Conservation (phyloP, 2,888 invertebrate species). For the Orthonychiurus folsomi region DNA sequence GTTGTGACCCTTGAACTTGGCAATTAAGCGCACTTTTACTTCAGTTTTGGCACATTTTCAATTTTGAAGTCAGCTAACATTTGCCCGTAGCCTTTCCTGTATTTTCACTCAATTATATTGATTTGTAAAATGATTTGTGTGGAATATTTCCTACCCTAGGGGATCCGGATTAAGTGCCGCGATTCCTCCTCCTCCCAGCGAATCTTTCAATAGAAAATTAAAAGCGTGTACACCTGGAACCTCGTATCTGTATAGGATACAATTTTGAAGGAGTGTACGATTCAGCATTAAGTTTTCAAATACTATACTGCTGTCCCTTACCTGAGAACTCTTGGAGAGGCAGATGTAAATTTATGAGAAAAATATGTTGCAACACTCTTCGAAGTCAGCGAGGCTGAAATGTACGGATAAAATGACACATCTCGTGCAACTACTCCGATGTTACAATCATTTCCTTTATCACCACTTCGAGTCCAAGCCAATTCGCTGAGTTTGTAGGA, state of each 20-base stretch:
- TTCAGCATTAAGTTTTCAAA: constrained; percentile 3
- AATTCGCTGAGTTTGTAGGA: constrained; percentile 43
- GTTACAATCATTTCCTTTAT: constrained; percentile 48
- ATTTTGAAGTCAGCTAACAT: constrained; percentile 45
- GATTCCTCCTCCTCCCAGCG: constrained; percentile 49
- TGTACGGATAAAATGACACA: constrained; percentile 44
- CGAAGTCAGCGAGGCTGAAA: constrained; percentile 45
- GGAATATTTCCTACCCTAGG: constrained; percentile 42
- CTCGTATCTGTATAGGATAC: constrained; percentile 45
- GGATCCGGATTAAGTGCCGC: constrained; percentile 48
- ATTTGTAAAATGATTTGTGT: not conserved
- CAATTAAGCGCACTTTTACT: too few relatives aligned
- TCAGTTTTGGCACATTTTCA: constrained; percentile 11
- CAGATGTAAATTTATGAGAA: constrained; percentile 43
- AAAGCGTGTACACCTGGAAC: constrained; percentile 47
- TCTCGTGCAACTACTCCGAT: constrained; percentile 48
- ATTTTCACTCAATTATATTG: not conserved
- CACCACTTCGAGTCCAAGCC: constrained; percentile 48
- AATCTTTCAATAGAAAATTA: constrained; percentile 47
- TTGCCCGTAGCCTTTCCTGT: constrained; percentile 45
- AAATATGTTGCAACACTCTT: constrained; percentile 45
- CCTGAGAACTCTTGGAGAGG: constrained; percentile 14
- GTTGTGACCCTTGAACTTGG: too few relatives aligned
- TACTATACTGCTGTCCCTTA: too few relatives aligned
- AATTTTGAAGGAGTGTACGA: too few relatives aligned